Evolutionary conservation across 2,113 vertebrate species (phyloP).

Genomic region (Urocolius indicus): DNA sequence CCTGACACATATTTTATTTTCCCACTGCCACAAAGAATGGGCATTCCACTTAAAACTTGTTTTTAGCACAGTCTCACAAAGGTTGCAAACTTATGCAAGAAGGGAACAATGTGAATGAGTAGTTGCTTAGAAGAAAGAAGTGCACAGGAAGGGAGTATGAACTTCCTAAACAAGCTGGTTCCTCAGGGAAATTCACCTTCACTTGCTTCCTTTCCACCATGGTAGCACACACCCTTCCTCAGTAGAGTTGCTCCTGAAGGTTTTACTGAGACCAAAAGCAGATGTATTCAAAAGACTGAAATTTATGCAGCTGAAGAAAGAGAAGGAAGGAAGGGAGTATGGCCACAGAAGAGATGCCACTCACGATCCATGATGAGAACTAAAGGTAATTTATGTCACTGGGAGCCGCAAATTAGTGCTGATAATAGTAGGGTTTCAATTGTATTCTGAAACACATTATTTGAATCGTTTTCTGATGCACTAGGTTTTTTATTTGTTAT

Average conservation of each 20-base stretch:
- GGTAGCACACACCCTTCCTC: not conserved
- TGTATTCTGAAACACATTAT: not conserved
- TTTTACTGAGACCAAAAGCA: not conserved
- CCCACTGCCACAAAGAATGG: not conserved
- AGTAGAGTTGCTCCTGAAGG: not conserved
- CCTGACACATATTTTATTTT: accelerated
- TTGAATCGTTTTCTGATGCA: not conserved
- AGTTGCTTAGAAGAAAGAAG: not conserved
- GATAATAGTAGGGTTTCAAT: not conserved
- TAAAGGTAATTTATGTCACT: not conserved
- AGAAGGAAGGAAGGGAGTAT: not conserved
- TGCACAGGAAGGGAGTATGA: not conserved
- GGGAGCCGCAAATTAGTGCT: not conserved
- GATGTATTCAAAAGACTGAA: not conserved
- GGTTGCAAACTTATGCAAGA: not conserved
- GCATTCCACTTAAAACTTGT: not conserved
- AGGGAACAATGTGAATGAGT: not conserved
- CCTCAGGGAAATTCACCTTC: not conserved
- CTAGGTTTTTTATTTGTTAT: not conserved
- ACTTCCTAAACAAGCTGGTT: not conserved
- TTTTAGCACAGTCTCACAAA: not conserved
- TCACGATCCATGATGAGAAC: not conserved
- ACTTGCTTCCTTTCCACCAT: not conserved
- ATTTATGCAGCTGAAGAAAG: not conserved
- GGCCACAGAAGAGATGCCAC: not conserved